Evolutionary conservation across 2,888 invertebrate genomes (phyloP), one percentile per base, ranked within the genome.

Genomic region (Synergus itoensis): DNA sequence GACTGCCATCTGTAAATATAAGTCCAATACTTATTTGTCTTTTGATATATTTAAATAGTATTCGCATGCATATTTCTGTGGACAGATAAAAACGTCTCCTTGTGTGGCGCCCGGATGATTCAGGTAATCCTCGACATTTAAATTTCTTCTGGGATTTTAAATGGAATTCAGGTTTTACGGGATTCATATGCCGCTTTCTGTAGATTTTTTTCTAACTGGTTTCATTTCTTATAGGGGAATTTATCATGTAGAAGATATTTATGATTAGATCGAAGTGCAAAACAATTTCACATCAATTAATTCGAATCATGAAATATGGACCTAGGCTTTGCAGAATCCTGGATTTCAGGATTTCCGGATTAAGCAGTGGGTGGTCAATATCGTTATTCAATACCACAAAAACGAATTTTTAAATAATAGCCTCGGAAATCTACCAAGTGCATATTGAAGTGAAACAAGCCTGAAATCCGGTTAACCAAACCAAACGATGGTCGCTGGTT

Each of bases 401-500:
- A 73, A 73, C 11, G 4, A 48, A n/a, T 53, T 73, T 73, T 21
- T 4, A 73, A 53, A 48, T 48, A 53, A 73, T 36, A 53, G 48
- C 11, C 18, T 48, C 53, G 40, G 53, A 53, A 62, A 28, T 62
- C 62, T 14, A 62, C 28, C 21, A 62, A 36, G 53, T 73, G 45
- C 28, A 53, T 73, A 73, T 73, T 73, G 53, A 53, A 57, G 73
- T 73, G 53, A 53, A 73, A 73, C 73, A 73, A 73, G 73, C 73
- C 80, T 82, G 80, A 82, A 84, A 82, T 84, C 82, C 84, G 81
- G 82, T 82, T 79, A 75, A 45, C 11, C n/a, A 57, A 57, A n/a
- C 69, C 36, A 73, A 67, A 73, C 53, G 73, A 73, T 57, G 53
- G 53, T 53, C 21, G 40, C 79, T 40, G 69, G 53, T 79, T 57